Conservation (phyloP, 64 coral and sea anemone species). For the Exaiptasia diaphana region DNA sequence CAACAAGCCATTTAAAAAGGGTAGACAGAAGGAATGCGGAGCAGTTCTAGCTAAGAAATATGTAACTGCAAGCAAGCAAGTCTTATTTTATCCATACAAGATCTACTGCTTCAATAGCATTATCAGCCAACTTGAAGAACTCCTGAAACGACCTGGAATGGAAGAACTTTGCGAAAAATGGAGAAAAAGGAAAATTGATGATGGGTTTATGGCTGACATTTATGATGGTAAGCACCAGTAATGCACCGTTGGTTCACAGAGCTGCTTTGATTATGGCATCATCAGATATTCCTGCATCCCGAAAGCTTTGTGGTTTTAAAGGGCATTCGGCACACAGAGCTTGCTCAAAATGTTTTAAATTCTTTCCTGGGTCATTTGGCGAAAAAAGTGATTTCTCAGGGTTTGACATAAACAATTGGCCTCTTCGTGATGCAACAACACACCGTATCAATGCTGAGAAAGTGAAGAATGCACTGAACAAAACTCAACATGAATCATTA, state of each 20-base stretch:
- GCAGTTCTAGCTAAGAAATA: slow-evolving; percentile 14
- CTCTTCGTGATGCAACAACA: neutral
- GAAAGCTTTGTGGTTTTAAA: slow-evolving; percentile 27
- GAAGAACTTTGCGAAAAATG: slow-evolving; percentile 24
- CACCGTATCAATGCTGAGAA: neutral
- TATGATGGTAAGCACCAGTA: slow-evolving; percentile 12
- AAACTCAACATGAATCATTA: neutral
- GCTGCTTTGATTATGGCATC: slow-evolving; percentile 1
- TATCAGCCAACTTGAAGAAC: neutral
- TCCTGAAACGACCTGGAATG: slow-evolving; percentile 28
- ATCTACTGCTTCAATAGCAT: slow-evolving; percentile 37
- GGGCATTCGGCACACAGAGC: neutral
- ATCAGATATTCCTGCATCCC: slow-evolving; percentile 21
- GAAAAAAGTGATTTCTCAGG: slow-evolving; percentile 20
- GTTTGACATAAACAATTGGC: slow-evolving; percentile 10
- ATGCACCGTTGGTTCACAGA: neutral
- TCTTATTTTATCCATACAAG: slow-evolving; percentile 28
- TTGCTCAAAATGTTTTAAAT: slow-evolving; percentile 44
- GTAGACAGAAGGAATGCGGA: slow-evolving; percentile 14
- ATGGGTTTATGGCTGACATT: slow-evolving; percentile 40
- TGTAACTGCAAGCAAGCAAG: neutral
- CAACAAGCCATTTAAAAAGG: slow-evolving; percentile 18
- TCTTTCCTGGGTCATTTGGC: neutral
- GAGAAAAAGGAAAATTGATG: slow-evolving; percentile 25
- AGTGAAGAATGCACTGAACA: neutral